Evolutionary conservation across 2,797 vertebrate species (phyloP), one percentile per base, ranked within the genome.

Genomic region (Prionace glauca): DNA sequence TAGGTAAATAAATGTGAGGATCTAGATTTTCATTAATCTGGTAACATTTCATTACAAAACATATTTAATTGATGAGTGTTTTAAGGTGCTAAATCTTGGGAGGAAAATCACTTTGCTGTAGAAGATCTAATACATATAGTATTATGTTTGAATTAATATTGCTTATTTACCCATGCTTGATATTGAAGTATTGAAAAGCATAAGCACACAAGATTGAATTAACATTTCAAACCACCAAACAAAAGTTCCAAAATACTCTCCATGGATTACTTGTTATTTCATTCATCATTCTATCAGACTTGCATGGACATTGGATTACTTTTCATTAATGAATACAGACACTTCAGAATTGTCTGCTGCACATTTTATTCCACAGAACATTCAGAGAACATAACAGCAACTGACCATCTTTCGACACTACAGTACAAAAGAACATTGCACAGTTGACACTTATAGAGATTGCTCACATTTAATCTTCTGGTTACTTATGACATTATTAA

Each of bases 291-390:
- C 92, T 29, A 41, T 69, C 60, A 69, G 62, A 9, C 20, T 60
- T 94, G 67, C 69, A 94, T 50, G 22, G 50, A 45, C 36, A 77
- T 4, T 95, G 45, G 45, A 26, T 92, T 95, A 77, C 50, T 60
- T 65, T 26, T 94, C 69, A 94, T 72, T 95, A 95, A 95, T 56
- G 50, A 95, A 77, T 95, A 95, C 93, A 94, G 14, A 77, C 93
- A 74, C 93, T 94, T 77, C 62, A 72, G 45, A 56, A 77, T 95
- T 77, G 45, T 69, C 32, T 84, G 95, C 95, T 96, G 77, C 91
- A 69, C 96, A 96, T 97, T 97, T 97, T 97, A 97, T 97, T 97
- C 97, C 96, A 97, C 97, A 97, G 96, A 97, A 97, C 96, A 96
- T 77, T 95, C 88, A 86, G 96, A 87, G 3, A 95, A 95, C 96